Evolutionary conservation across 2,113 vertebrate species (phyloP).

Genomic region (Chionis minor): DNA sequence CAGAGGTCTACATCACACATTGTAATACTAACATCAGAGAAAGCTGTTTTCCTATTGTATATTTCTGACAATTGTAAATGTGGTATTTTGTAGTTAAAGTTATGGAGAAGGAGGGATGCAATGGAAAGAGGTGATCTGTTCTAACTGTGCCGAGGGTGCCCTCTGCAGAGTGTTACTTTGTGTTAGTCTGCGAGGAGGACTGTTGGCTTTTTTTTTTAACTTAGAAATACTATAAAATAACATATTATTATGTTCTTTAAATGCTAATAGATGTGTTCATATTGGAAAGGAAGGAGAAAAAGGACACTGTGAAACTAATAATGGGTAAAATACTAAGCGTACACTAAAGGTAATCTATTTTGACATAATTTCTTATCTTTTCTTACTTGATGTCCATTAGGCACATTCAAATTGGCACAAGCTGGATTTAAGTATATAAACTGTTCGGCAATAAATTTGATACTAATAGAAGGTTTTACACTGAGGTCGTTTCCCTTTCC

Average conservation of each 20-base stretch:
- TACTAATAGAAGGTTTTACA: neutral
- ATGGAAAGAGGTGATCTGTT: neutral
- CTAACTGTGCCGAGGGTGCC: conserved; percentile 68
- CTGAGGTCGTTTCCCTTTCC: fast-evolving
- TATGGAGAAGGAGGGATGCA: neutral
- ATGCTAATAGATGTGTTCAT: neutral
- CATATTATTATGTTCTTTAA: fast-evolving
- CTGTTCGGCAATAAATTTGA: neutral
- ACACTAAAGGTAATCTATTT: neutral
- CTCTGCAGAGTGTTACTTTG: conserved; percentile 58
- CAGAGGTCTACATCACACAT: neutral
- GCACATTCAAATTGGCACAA: neutral
- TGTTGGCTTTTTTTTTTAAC: too few relatives aligned
- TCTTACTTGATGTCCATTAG: neutral
- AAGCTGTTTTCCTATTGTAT: neutral
- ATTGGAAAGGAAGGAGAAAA: neutral
- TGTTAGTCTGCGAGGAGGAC: neutral
- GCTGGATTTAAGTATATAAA: neutral
- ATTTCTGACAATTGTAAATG: neutral
- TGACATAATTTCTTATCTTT: neutral
- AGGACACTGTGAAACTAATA: neutral
- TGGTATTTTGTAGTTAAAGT: neutral
- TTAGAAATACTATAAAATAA: neutral
- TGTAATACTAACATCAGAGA: conserved; percentile 15
- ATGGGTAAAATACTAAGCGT: neutral